A percentile compares a stretch with the other conserved stretches of the same genome.
phyloP scores from a whole-genome alignment of 2,797 vertebrate genomes.

The Acanthornis magna region DNA sequence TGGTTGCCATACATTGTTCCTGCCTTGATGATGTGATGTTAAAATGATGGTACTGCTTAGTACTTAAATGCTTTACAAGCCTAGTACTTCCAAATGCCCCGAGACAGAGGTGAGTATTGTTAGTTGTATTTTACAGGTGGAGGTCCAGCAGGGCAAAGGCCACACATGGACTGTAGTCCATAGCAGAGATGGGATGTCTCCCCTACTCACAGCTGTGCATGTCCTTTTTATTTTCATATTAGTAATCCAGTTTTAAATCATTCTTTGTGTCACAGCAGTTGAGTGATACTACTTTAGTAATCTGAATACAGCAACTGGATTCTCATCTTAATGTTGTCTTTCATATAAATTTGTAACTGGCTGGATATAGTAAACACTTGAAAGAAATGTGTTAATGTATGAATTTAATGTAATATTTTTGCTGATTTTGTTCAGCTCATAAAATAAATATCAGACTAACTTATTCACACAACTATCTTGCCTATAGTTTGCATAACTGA shows the following conservation, averaged over 20 bases:
- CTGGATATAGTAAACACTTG: background rate
- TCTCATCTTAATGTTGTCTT: background rate
- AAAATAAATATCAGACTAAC: background rate
- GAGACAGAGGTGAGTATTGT: background rate
- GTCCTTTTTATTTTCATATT: background rate
- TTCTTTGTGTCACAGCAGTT: background rate
- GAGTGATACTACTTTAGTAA: background rate
- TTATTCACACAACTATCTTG: background rate
- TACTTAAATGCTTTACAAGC: background rate
- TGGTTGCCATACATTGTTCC: constrained; percentile 11
- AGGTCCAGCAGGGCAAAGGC: background rate
- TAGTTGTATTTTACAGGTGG: background rate
- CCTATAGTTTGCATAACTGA: background rate
- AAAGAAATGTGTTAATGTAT: background rate
- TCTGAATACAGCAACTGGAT: background rate
- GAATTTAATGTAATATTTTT: background rate
- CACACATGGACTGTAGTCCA: rapidly evolving
- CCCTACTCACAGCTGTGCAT: background rate
- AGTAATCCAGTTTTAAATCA: background rate
- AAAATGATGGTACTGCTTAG: constrained; percentile 8
- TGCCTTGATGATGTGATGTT: constrained; percentile 17
- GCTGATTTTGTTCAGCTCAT: background rate
- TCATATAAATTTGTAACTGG: background rate
- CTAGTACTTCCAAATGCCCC: background rate
- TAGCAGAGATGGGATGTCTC: background rate